These are phyloP conservation scores for Melitaea cinxia DNA, from an alignment of 1,140 invertebrate genomes.

Conservation along the genomic window DNA sequence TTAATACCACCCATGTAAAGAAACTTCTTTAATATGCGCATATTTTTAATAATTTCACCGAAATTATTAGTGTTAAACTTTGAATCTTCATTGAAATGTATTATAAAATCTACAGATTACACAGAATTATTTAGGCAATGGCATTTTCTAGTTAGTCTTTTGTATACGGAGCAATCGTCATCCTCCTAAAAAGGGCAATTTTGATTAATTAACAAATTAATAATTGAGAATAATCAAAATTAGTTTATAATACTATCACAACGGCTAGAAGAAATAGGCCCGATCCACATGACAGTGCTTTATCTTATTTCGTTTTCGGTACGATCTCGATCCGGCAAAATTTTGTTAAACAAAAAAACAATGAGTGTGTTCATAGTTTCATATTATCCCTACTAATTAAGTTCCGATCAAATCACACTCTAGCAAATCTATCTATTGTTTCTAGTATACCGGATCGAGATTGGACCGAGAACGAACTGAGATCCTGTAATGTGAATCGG, in stretches of 20 bases:
- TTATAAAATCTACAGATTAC: constrained; percentile 70
- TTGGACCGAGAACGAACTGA: too few relatives aligned
- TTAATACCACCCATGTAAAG: constrained; percentile 64
- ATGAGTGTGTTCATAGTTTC: too few relatives aligned
- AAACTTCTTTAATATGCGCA: constrained; percentile 68
- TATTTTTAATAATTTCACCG: constrained; percentile 72
- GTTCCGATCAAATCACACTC: too few relatives aligned
- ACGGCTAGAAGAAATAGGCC: too few relatives aligned
- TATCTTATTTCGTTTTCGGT: too few relatives aligned
- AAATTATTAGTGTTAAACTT: constrained; percentile 55
- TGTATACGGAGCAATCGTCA: constrained; percentile 66
- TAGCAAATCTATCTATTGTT: too few relatives aligned
- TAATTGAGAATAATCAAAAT: not conserved
- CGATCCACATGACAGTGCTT: too few relatives aligned
- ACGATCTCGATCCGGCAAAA: too few relatives aligned
- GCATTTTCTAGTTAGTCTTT: constrained; percentile 66
- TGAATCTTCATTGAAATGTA: constrained; percentile 69
- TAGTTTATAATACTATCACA: not conserved
- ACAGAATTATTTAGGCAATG: constrained; percentile 59
- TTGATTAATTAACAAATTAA: not conserved
- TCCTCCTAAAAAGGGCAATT: constrained; percentile 44
- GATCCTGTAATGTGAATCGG: too few relatives aligned
- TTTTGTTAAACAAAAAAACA: too few relatives aligned
- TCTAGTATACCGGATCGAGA: too few relatives aligned
- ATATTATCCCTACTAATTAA: too few relatives aligned